A percentile compares a stretch with the other conserved stretches of the same genome.
phyloP scores from a whole-genome alignment of 92 coral and sea anemone genomes.

The Epizoanthus stellaris region DNA sequence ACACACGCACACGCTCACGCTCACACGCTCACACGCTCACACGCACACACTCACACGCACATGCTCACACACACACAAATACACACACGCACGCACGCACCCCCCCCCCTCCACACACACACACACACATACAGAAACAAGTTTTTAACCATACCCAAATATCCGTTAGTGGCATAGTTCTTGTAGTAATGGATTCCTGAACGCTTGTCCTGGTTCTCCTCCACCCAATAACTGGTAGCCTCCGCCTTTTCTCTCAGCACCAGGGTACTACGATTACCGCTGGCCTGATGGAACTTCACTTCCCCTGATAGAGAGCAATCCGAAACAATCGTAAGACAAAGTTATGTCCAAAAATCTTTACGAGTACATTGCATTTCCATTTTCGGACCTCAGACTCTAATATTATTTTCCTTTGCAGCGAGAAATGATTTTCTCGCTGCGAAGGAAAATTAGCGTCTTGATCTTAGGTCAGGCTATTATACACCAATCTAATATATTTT shows the following conservation, averaged over 20 bases:
- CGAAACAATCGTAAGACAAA: not conserved
- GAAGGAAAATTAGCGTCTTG: too few relatives aligned
- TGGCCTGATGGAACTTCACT: conserved; percentile 81
- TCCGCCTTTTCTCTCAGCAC: conserved; percentile 72
- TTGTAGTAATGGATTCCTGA: conserved; percentile 74
- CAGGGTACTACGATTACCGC: conserved; percentile 83
- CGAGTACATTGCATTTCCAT: too few relatives aligned
- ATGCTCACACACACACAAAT: too few relatives aligned
- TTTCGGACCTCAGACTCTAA: too few relatives aligned
- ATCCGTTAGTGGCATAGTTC: conserved; percentile 82
- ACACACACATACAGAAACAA: not conserved
- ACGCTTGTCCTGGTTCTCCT: conserved; percentile 58
- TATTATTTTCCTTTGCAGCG: too few relatives aligned
- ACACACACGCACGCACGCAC: too few relatives aligned
- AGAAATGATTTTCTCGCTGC: too few relatives aligned
- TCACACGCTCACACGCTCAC: not conserved
- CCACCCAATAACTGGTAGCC: conserved; percentile 92
- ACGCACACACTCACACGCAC: too few relatives aligned
- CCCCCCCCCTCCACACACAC: too few relatives aligned
- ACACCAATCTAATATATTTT: too few relatives aligned
- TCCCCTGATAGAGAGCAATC: conserved; percentile 53
- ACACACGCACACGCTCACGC: too few relatives aligned
- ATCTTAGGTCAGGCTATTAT: too few relatives aligned
- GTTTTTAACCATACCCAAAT: conserved; percentile 58
- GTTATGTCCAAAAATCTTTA: not conserved